Base-by-base conservation (phyloP, 2,113 vertebrate species). In the Microtus ochrogaster region DNA sequence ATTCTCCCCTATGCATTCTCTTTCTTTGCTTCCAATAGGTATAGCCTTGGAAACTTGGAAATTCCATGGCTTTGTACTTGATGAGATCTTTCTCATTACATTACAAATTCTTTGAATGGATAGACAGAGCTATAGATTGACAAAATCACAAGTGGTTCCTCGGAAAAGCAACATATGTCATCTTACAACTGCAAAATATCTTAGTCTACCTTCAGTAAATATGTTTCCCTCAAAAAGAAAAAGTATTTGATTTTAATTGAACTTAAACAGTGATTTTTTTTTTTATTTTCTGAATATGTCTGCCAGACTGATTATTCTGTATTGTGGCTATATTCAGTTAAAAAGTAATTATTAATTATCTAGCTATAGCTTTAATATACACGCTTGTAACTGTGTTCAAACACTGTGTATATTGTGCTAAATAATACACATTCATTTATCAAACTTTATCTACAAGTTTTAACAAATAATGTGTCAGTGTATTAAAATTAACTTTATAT, bases 401-500 rank as follows among this genome's bases (percentile, higher is more conserved):
- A n/a, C 78, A 96, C 65, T 41, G 1, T 84, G 36, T 52, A 92
- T 92, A 44, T 70, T 87, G 82, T 87, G 28, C 49, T 89, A 87
- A 78, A 72, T 79, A n/a, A 70, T 92, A 91, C 30, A 90, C 24
- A 94, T 89, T 86, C 21, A 91, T 87, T 87, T 72, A 84, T 87
- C 73, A n/a, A 93, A 90, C 0, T 55, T 94, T 91, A 70, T 89
- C 52, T 93, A 77, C 41, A 92, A 92, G 30, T 97, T 94, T 96
- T 89, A 96, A 72, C 72, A 94, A 96, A 96, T 94, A 89, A 6
- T 78, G 41, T 96, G 97, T 97, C 96, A 97, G 94, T 98, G 97
- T 97, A 97, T 97, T 98, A 97, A 97, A 97, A 97, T 26, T 97
- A 96, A 44, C 41, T 91, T 94, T 97, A 92, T 7, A 68, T 91